phyloP scores from a whole-genome alignment of 2,797 vertebrate species.

The Gymnodraco acuticeps region DNA sequence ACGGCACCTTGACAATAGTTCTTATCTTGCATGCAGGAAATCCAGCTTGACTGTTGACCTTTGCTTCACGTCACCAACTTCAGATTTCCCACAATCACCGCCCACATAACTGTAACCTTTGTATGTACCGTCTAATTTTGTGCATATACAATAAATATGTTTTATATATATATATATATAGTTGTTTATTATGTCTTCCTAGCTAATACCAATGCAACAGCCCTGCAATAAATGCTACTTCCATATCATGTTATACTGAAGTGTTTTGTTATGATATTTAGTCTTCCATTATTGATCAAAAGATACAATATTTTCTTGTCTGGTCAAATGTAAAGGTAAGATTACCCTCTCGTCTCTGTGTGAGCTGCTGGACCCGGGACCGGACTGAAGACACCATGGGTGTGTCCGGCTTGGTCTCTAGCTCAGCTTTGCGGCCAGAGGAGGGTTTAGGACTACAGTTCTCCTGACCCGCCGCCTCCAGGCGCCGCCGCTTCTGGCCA shows the following conservation, averaged over 20 bases:
- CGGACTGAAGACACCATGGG: slow-evolving; percentile 76
- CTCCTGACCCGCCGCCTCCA: slow-evolving; percentile 74
- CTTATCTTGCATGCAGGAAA: slow-evolving; percentile 2
- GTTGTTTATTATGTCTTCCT: not conserved
- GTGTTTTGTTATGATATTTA: not conserved
- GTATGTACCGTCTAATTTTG: not conserved
- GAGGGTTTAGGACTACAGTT: slow-evolving; percentile 69
- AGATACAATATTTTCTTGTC: not conserved
- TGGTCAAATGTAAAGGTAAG: not conserved
- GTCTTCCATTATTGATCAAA: not conserved
- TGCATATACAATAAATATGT: not conserved
- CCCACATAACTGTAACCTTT: not conserved
- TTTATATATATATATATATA: too few relatives aligned
- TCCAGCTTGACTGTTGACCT: slow-evolving; percentile 15
- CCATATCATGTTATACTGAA: not conserved
- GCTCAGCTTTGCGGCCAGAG: slow-evolving; percentile 58
- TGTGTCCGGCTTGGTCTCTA: slow-evolving; percentile 77
- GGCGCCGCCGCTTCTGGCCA: slow-evolving; percentile 77
- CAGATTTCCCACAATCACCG: not conserved
- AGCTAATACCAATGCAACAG: not conserved
- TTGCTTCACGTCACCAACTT: not conserved
- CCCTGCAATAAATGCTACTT: not conserved
- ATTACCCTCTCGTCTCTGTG: slow-evolving; percentile 76
- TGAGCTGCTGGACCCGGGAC: slow-evolving; percentile 78
- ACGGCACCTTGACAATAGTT: not conserved